Percentiles rank a stretch among this genome's conserved stretches.
Conservation (phyloP, 1,140 invertebrate species). For the Drosophila sulfurigaster region DNA sequence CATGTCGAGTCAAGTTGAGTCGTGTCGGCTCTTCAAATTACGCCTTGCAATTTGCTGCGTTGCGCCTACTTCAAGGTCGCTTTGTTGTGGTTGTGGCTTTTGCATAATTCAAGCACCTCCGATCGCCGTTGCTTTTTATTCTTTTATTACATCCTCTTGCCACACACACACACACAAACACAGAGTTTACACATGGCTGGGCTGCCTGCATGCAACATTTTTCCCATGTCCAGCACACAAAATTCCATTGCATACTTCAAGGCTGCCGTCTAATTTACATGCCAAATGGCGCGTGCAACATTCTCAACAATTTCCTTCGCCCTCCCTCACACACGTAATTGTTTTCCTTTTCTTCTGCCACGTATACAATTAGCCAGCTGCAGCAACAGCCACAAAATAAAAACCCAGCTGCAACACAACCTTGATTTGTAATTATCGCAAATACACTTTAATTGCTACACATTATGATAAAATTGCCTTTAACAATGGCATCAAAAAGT, state of each 20-base stretch:
- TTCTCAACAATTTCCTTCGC: slow-evolving; percentile 12
- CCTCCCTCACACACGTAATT: slow-evolving; percentile 40
- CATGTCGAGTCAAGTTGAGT: slow-evolving; percentile 22
- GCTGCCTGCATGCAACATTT: slow-evolving; percentile 54
- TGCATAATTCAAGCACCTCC: slow-evolving; percentile 64
- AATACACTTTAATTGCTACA: not conserved
- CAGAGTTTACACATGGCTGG: slow-evolving; percentile 57
- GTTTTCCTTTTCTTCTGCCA: slow-evolving; percentile 40
- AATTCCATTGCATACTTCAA: slow-evolving; percentile 74
- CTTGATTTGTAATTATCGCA: slow-evolving; percentile 10
- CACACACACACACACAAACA: slow-evolving; percentile 19
- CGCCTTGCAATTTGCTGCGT: slow-evolving; percentile 51
- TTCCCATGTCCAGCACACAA: slow-evolving; percentile 53
- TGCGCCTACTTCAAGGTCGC: slow-evolving; percentile 66
- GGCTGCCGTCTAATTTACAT: slow-evolving; percentile 71
- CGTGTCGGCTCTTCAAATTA: slow-evolving; percentile 47
- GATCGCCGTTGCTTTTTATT: slow-evolving; percentile 30
- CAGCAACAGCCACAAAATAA: slow-evolving; percentile 22
- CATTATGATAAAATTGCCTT: too few relatives aligned
- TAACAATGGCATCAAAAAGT: not conserved
- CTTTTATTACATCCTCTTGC: slow-evolving; percentile 4
- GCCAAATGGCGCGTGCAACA: slow-evolving; percentile 59
- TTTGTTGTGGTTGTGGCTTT: slow-evolving; percentile 29
- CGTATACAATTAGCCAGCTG: slow-evolving; percentile 68
- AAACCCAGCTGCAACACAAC: slow-evolving; percentile 7